A percentile compares a stretch with the other conserved stretches of the same genome.
These are phyloP conservation scores for Leptarthrus brevirostris DNA, from an alignment of 2,888 invertebrate species.

Conservation along the genomic window DNA sequence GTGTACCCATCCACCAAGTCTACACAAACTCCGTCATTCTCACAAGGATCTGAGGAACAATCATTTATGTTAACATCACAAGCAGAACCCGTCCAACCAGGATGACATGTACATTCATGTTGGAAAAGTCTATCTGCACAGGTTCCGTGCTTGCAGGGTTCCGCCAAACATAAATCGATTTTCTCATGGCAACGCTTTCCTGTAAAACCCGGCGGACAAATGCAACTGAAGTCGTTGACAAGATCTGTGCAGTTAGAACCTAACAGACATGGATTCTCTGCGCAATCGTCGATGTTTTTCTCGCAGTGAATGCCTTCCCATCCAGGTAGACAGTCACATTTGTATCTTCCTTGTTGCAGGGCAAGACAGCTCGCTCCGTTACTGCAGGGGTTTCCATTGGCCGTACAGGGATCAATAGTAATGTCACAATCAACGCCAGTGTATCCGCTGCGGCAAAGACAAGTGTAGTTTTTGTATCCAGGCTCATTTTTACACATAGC, in stretches of 20 bases:
- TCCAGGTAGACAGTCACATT: constrained; percentile 95
- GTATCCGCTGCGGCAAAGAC: constrained; percentile 93
- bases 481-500: constrained; percentile 98
- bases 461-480: constrained; percentile 88
- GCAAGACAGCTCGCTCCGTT: constrained; percentile 92
- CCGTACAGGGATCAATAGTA: constrained; percentile 90
- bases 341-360: constrained; percentile 90
- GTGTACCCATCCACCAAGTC: constrained; percentile 86
- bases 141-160: constrained; percentile 92
- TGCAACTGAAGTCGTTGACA: constrained; percentile 92
- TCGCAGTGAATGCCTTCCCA: constrained; percentile 98
- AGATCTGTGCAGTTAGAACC: constrained; percentile 94
- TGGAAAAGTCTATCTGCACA: constrained; percentile 90
- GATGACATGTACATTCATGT: constrained; percentile 89
- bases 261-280: constrained; percentile 89
- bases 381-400: constrained; percentile 89
- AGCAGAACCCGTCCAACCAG: constrained; percentile 88
- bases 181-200: constrained; percentile 97
- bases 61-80: constrained; percentile 94
- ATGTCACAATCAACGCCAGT: constrained; percentile 92
- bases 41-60: constrained; percentile 88
- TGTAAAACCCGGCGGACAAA: constrained; percentile 93
- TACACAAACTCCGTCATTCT: constrained; percentile 91
- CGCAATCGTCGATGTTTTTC: constrained; percentile 92
- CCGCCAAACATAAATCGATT: constrained; percentile 89